A percentile compares a stretch with the other conserved stretches of the same genome.
phyloP scores from a whole-genome alignment of 2,113 vertebrate species.

The Limnothrissa miodon region DNA sequence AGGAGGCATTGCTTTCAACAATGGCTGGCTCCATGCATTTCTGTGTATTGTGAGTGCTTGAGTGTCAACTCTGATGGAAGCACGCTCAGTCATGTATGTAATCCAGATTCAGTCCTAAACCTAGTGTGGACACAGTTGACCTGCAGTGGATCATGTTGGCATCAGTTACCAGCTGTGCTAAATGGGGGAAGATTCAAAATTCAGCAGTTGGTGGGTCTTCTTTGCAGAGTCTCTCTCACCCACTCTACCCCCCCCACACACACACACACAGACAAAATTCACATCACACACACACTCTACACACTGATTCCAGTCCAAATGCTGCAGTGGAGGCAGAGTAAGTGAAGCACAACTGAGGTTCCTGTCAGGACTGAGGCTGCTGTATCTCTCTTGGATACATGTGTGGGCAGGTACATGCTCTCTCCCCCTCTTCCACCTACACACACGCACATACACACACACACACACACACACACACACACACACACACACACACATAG shows the following conservation, averaged over 20 bases:
- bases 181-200: not conserved
- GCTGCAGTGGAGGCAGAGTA: not conserved
- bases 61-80: not conserved
- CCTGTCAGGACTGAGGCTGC: not conserved
- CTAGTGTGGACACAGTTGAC: not conserved
- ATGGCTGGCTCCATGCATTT: not conserved
- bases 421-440: not conserved
- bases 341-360: not conserved
- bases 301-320: not conserved
- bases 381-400: not conserved
- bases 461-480: slow-evolving; percentile 3
- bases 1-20: not conserved
- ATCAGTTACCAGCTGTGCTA: not conserved
- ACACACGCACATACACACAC: not conserved
- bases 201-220: not conserved
- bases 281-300: not conserved
- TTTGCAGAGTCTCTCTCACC: not conserved
- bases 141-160: not conserved
- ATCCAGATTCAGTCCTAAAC: not conserved
- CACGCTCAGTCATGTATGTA: not conserved
- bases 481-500: not conserved
- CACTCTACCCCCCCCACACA: not conserved
- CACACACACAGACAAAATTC: not conserved
- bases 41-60: not conserved
- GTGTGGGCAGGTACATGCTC: not conserved